Evolutionary conservation across 2,888 invertebrate species (phyloP).

Genomic region (Lepeophtheirus nordmannii): DNA sequence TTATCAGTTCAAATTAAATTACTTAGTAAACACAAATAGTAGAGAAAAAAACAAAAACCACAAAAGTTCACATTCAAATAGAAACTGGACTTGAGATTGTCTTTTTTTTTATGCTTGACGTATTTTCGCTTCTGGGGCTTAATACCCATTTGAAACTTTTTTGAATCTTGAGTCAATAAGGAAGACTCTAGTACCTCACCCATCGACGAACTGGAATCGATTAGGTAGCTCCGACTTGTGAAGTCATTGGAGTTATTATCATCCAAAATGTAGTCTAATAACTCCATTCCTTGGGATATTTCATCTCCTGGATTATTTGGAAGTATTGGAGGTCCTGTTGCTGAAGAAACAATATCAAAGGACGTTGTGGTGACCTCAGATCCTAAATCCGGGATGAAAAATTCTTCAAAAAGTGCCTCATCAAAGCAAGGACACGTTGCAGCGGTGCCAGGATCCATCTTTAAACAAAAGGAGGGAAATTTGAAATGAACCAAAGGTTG

Average conservation of each 20-base stretch:
- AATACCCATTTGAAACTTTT: not conserved
- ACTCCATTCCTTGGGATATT: not conserved
- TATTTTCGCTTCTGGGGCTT: not conserved
- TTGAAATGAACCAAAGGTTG: not conserved
- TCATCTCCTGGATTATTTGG: not conserved
- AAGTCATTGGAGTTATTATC: not conserved
- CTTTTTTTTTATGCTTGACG: no score
- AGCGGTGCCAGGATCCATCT: not conserved
- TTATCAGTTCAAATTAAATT: no score
- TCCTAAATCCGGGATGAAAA: not conserved
- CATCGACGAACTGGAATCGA: not conserved
- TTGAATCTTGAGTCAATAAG: not conserved
- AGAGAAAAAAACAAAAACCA: no score
- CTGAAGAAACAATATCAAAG: not conserved
- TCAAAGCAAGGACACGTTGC: not conserved
- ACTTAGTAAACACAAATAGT: no score
- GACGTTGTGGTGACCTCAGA: not conserved
- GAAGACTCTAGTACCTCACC: not conserved
- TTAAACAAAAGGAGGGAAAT: not conserved
- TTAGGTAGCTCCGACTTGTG: not conserved
- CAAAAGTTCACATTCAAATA: no score
- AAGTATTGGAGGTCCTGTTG: not conserved
- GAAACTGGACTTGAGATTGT: no score
- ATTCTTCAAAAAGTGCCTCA: not conserved
- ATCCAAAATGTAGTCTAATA: not conserved